Evolutionary conservation across 2,888 invertebrate genomes (phyloP), one percentile per base, ranked within the genome.

Genomic region (Mystacides longicornis): DNA sequence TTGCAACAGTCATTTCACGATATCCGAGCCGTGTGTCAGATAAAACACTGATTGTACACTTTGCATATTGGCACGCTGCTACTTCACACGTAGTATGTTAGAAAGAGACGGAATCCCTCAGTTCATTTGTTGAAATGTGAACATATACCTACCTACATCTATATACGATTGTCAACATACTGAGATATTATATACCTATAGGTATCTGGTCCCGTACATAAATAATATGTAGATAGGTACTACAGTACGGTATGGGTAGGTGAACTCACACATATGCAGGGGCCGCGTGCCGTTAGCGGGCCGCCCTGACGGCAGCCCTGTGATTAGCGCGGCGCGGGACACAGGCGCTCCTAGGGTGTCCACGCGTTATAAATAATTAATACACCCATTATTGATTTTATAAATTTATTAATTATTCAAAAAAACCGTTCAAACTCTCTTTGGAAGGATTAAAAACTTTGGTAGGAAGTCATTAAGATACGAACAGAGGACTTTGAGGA

Each of bases 321-420:
- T 47, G 60, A 51, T 52, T 51, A 52, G 48, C 45, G 51, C 54
- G 52, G 48, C 46, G 48, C 53, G 58, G 54, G 55, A 58, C 56
- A 53, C 50, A 47, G 43, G 54, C 57, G 56, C 3, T 16, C 37
- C 37, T 37, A 37, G 37, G 37, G 14, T 14, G n/a, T 37, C 37
- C 37, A 37, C 16, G 37, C 37, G n/a, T n/a, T n/a, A n/a, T n/a
- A n/a, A n/a, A n/a, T n/a, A n/a, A n/a, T n/a, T n/a, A n/a, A n/a
- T n/a, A n/a, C n/a, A n/a, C n/a, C n/a, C n/a, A n/a, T n/a, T n/a
- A n/a, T n/a, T n/a, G n/a, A n/a, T n/a, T n/a, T n/a, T n/a, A n/a
- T n/a, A n/a, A n/a, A n/a, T n/a, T n/a, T n/a, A n/a, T n/a, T n/a
- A n/a, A n/a, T n/a, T n/a, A n/a, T n/a, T n/a, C n/a, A n/a, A n/a